A percentile compares a stretch with the other conserved stretches of the same genome.
Evolutionary conservation across 2,797 vertebrate genomes (phyloP).

Genomic region (Enteromius trimaculatus): DNA sequence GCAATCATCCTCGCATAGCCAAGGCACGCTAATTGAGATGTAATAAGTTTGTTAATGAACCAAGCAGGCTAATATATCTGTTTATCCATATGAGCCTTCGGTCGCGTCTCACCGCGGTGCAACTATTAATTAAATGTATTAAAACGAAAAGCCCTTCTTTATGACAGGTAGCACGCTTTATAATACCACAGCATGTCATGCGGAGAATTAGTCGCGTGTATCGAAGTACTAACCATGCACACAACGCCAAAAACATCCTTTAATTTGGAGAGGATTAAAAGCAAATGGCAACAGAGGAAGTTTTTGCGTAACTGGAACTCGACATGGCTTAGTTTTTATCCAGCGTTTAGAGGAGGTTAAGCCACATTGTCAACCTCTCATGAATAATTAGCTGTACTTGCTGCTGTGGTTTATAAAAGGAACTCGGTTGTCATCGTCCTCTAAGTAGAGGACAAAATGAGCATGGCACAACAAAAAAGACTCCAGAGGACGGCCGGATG

Average conservation of each 20-base stretch:
- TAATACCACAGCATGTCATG: background rate
- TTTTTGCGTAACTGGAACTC: slow-evolving; percentile 48
- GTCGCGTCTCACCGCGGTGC: slow-evolving; percentile 26
- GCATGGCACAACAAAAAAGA: slow-evolving; percentile 23
- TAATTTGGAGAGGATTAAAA: slow-evolving; percentile 61
- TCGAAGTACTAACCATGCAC: slow-evolving; percentile 38
- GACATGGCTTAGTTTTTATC: slow-evolving; percentile 58
- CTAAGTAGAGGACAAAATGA: slow-evolving; percentile 29
- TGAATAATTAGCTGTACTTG: slow-evolving; percentile 60
- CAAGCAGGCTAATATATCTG: slow-evolving; percentile 23
- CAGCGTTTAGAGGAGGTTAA: slow-evolving; percentile 62
- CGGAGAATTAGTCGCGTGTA: background rate
- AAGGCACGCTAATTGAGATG: slow-evolving; percentile 61
- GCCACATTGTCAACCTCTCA: slow-evolving; percentile 61
- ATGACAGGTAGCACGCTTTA: background rate
- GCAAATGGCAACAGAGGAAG: slow-evolving; percentile 46
- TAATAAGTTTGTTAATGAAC: slow-evolving; percentile 57
- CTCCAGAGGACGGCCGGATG: slow-evolving; percentile 33
- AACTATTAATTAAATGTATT: slow-evolving; percentile 29
- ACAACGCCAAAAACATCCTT: slow-evolving; percentile 41
- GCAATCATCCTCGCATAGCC: slow-evolving; percentile 45
- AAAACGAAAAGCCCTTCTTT: slow-evolving; percentile 6
- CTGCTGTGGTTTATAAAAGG: slow-evolving; percentile 44
- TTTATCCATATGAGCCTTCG: slow-evolving; percentile 33
- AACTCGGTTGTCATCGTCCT: slow-evolving; percentile 47